These are phyloP conservation scores for Garrulus glandarius DNA, from an alignment of 2,797 vertebrate genomes.

Conservation along the genomic window DNA sequence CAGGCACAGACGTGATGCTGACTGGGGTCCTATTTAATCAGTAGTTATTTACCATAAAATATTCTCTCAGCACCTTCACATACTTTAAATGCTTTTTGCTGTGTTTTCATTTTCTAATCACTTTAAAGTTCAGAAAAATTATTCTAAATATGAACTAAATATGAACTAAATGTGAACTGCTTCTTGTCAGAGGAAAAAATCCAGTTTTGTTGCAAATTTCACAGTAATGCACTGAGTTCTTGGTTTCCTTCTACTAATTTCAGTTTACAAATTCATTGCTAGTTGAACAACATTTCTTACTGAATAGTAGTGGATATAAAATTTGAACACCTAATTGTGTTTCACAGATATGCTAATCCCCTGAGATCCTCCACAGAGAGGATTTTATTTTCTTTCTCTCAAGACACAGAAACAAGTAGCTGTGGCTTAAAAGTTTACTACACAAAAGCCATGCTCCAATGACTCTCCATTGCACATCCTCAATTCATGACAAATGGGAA, in stretches of 20 bases:
- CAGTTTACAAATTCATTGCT: background rate
- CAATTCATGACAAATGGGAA: background rate
- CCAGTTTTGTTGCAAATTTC: background rate
- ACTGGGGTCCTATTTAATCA: background rate
- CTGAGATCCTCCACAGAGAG: background rate
- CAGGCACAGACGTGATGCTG: background rate
- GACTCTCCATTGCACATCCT: background rate
- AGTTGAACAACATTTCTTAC: background rate
- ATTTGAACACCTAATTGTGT: background rate
- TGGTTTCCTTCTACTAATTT: background rate
- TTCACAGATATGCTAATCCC: background rate
- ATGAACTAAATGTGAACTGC: background rate
- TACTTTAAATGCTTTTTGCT: background rate
- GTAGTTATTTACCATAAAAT: background rate
- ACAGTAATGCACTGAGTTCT: background rate
- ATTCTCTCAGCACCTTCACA: background rate
- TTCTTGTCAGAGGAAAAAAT: background rate
- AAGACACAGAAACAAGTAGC: background rate
- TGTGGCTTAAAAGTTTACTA: background rate
- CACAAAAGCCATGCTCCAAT: background rate
- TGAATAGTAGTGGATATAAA: background rate
- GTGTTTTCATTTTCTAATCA: background rate
- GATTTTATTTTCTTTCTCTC: background rate
- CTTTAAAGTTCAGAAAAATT: background rate
- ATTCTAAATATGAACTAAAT: background rate